A percentile compares a stretch with the other conserved stretches of the same genome.
These are phyloP conservation scores for Drosophila ironensis DNA, from an alignment of 1,140 invertebrate genomes.

Conservation along the genomic window DNA sequence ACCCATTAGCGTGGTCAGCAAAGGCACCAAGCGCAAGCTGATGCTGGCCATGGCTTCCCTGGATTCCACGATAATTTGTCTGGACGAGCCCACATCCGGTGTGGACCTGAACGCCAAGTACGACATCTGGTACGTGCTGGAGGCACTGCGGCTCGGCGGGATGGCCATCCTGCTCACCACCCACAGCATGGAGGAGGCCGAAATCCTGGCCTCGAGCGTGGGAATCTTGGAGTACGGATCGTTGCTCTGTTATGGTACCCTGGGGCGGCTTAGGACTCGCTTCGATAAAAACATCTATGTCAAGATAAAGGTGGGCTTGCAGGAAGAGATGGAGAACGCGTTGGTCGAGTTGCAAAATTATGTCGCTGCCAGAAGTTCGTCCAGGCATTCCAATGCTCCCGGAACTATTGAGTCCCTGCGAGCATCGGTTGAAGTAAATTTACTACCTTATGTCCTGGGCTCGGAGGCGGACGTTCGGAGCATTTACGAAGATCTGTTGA, in stretches of 20 bases:
- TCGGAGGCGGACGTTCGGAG: neutral
- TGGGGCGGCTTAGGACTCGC: slow-evolving; percentile 76
- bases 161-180: slow-evolving; percentile 81
- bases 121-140: slow-evolving; percentile 90
- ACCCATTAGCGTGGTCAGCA: slow-evolving; percentile 85
- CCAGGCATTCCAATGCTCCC: no score
- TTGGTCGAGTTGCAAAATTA: neutral
- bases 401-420: no score
- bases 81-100: slow-evolving; percentile 95
- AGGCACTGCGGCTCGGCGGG: slow-evolving; percentile 41
- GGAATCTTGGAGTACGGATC: slow-evolving; percentile 91
- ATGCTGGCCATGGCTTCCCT: slow-evolving; percentile 92
- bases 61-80: slow-evolving; percentile 87
- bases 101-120: slow-evolving; percentile 95
- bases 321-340: neutral
- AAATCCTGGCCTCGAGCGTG: slow-evolving; percentile 87
- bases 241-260: slow-evolving; percentile 82
- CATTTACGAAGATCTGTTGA: neutral
- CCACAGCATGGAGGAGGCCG: slow-evolving; percentile 91
- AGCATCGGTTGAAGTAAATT: no score
- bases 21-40: slow-evolving; percentile 92
- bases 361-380: no score
- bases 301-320: slow-evolving; percentile 66
- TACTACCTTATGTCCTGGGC: no score
- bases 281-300: slow-evolving; percentile 82